These are phyloP conservation scores for Plectrocnemia conspersa DNA, from an alignment of 1,140 invertebrate species.

Conservation along the genomic window DNA sequence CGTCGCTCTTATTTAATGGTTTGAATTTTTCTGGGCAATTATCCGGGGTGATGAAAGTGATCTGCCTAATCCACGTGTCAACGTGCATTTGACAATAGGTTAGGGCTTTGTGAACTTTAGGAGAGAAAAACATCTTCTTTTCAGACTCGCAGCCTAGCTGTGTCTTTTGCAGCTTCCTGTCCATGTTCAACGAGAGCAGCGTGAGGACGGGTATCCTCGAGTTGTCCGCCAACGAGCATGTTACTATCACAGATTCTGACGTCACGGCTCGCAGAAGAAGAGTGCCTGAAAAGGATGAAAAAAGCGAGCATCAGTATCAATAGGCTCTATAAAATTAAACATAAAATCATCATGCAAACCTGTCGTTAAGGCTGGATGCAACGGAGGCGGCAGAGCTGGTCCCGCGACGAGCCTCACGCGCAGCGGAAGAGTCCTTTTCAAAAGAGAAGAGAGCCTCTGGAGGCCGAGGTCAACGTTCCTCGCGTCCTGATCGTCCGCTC, in stretches of 20 bases:
- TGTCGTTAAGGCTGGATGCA: constrained; percentile 29
- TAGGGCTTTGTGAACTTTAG: constrained; percentile 57
- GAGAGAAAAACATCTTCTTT: constrained; percentile 56
- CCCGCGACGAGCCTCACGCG: constrained; percentile 52
- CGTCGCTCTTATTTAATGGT: constrained; percentile 43
- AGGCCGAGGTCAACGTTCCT: constrained; percentile 37
- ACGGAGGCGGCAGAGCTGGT: constrained; percentile 46
- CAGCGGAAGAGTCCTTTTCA: constrained; percentile 44
- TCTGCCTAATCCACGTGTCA: constrained; percentile 54
- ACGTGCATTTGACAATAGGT: constrained; percentile 59
- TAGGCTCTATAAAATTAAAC: neutral
- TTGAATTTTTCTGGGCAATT: constrained; percentile 38
- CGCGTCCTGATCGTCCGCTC: constrained; percentile 8
- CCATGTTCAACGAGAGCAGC: constrained; percentile 49
- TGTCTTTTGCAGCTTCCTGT: constrained; percentile 51
- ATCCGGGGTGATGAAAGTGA: constrained; percentile 49
- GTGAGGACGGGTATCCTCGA: constrained; percentile 43
- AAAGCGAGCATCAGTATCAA: neutral
- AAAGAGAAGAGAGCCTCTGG: constrained; percentile 39
- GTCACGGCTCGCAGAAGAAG: constrained; percentile 47
- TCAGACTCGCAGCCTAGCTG: constrained; percentile 56
- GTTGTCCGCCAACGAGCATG: constrained; percentile 48
- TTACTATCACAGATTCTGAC: constrained; percentile 50
- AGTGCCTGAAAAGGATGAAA: constrained; percentile 42
- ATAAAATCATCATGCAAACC: constrained; percentile 10